These are phyloP conservation scores for Podarcis lilfordi DNA, from an alignment of 2,797 vertebrate species.

Conservation along the genomic window DNA sequence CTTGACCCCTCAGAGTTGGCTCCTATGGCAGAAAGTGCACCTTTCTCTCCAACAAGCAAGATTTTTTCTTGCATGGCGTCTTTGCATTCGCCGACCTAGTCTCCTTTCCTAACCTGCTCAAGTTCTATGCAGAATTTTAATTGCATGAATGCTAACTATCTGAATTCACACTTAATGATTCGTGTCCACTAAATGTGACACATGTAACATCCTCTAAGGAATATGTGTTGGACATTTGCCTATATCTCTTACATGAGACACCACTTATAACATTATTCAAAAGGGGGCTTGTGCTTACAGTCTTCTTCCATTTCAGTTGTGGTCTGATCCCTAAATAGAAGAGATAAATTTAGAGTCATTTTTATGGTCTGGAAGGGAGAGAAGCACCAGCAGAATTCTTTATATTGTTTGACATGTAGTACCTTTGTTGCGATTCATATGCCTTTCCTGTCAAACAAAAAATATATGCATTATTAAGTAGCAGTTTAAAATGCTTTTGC, in stretches of 20 bases:
- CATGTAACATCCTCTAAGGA: neutral
- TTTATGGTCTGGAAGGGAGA: neutral
- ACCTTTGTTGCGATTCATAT: conserved; percentile 25
- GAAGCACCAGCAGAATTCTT: neutral
- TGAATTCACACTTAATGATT: neutral
- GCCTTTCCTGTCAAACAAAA: conserved; percentile 35
- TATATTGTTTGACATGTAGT: neutral
- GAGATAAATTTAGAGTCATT: neutral
- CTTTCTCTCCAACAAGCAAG: no score
- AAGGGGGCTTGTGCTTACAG: conserved; percentile 38
- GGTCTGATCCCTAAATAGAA: conserved; percentile 18
- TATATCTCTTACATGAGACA: neutral
- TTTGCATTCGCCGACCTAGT: no score
- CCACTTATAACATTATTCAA: neutral
- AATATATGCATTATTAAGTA: neutral
- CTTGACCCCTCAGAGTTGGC: no score
- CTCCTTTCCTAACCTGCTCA: neutral
- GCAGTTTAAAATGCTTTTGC: neutral
- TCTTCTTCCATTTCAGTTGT: conserved; percentile 19
- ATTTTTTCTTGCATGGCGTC: no score
- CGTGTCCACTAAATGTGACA: neutral
- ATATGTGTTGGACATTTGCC: neutral
- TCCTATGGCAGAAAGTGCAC: no score
- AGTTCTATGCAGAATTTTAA: neutral
- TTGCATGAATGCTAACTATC: no score